phyloP scores from a whole-genome alignment of 2,888 invertebrate species.

The Synergus gifuensis region DNA sequence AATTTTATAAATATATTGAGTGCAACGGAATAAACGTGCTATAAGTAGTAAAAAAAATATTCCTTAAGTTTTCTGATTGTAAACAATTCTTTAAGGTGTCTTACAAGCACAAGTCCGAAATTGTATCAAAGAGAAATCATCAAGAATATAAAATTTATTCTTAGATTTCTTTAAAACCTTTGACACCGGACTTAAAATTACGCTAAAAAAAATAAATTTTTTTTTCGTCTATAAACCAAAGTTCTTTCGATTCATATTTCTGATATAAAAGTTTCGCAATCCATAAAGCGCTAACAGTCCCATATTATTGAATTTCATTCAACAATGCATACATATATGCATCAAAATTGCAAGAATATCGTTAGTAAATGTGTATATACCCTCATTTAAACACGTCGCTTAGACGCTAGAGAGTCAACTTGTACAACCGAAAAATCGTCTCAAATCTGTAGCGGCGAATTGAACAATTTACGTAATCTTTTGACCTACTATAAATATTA shows the following conservation, averaged over 20 bases:
- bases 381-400: slow-evolving; percentile 8
- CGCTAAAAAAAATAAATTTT: no score
- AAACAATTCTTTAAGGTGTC: neutral
- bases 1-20: neutral
- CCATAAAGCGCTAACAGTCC: slow-evolving; percentile 13
- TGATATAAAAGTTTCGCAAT: slow-evolving; percentile 25
- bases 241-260: neutral
- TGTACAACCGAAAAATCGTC: slow-evolving; percentile 32
- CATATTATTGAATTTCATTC: neutral
- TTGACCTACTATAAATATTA: slow-evolving; percentile 36
- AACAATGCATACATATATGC: slow-evolving; percentile 36
- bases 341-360: slow-evolving; percentile 39
- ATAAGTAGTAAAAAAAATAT: neutral
- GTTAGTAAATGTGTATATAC: slow-evolving; percentile 26
- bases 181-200: neutral
- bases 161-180: neutral
- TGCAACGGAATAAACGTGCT: neutral
- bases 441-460: slow-evolving; percentile 33
- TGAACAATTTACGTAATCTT: slow-evolving; percentile 24
- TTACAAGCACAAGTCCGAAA: neutral
- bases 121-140: neutral
- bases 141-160: neutral
- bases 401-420: slow-evolving; percentile 26
- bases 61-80: neutral
- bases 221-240: neutral